Evolutionary conservation across 2,888 invertebrate species (phyloP), one percentile per base, ranked within the genome.

Genomic region (Nezara viridula): DNA sequence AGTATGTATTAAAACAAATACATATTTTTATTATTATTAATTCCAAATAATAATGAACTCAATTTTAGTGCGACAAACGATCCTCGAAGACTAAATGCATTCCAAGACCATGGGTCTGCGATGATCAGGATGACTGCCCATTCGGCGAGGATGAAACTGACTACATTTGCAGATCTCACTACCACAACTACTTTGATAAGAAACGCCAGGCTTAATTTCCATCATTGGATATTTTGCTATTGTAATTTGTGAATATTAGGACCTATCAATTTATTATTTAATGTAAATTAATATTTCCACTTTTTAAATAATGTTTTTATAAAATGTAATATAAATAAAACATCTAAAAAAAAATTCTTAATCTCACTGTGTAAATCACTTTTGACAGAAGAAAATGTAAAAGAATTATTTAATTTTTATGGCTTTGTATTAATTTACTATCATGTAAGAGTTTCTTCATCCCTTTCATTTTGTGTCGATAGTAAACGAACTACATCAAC

Each of bases 101-200:
- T 90, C 92, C 92, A 73, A 90, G 92, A 90, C 91, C 92, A 77
- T 91, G 93, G 93, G 92, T 92, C 19, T 93, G 93, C 89, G 93
- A 93, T 90, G 92, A 92, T 12, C 92, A 92, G 88, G 92, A 92
- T 60, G 93, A 93, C 90, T 93, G 93, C 89, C 92, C 92, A 7
- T 92, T 92, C 87, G 92, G 92, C 24, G 92, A 92, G 88, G 93
- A 93, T 89, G 92, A 93, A 89, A 89, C 91, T 60, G 90, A 91
- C 50, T 90, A 90, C 60, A 89, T 91, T 40, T 91, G 91, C 86
- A 90, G 90, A 40, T 91, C 89, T 52, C 90, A 90, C 55, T 90
- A 89, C 21, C 90, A 91, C 91, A 91, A 90, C 90, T 91, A 96
- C 92, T 88, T 88, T 40, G 88, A 88, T n/a, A 88, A 88, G 40